Evolutionary conservation across 2,888 invertebrate species (phyloP), one percentile per base, ranked within the genome.

Genomic region (Acrobeloides nanus): DNA sequence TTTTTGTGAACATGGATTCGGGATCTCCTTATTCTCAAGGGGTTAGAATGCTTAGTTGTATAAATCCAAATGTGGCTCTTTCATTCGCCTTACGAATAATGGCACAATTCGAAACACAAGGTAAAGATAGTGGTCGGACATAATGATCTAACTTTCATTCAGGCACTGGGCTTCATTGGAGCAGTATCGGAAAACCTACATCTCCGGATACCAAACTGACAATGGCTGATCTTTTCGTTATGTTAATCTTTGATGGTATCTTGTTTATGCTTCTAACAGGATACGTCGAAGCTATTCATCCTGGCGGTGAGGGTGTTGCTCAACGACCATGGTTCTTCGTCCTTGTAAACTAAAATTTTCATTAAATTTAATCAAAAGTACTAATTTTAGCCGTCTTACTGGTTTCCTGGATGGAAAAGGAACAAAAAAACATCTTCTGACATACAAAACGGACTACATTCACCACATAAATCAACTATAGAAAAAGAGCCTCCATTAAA

Each of bases 281-380:
- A 59, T 92, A 90, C 72, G 76, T 89, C 23, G 89, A 90, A 74
- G 85, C 85, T 58, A 81, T 92, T 8, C 80, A 83, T 53, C 90
- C 90, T 0, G 89, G 89, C 8, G 84, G 85, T 12, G 87, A 81
- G 74, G 89, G 89, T 3, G 82, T 89, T 0, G 83, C 85, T 0
- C 66, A 66, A 38, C 81, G 82, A 53, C 83, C 83, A 23, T 89
- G 86, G 82, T 90, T 87, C 70, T 82, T 82, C 0, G 80, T 87
- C 33, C 75, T 79, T 75, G 84, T 84, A 74, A 72, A 75, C 59
- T 10, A 7, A 23, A n/a, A n/a, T n/a, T n/a, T n/a, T n/a, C n/a
- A n/a, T n/a, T n/a, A n/a, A n/a, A n/a, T n/a, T n/a, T n/a, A n/a
- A n/a, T n/a, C n/a, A n/a, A n/a, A n/a, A n/a, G n/a, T n/a, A n/a